Evolutionary conservation across 2,797 vertebrate genomes (phyloP), one percentile per base, ranked within the genome.

Genomic region (Acropternis orthonyx): DNA sequence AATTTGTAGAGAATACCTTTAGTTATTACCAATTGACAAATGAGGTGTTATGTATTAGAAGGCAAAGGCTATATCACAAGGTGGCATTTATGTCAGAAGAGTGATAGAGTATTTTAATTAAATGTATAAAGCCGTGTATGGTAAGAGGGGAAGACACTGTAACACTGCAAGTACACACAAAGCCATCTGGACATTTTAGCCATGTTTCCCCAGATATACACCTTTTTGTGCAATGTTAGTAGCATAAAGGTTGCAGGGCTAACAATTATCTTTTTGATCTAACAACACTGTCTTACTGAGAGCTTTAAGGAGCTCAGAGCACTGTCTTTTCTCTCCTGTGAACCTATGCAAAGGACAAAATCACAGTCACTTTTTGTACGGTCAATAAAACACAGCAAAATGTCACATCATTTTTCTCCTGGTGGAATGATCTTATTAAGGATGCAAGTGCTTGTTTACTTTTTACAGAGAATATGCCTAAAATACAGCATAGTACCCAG

Each of bases 31-130:
- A 66, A 88, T 24, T 85, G 84, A 95, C 65, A 94, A 91, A 95
- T 90, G 39, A 92, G 66, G 82, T 92, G 66, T 39, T 95, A 85
- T 82, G 41, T 62, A 34, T 86, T 73, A 59, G 56, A 93, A 96
- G 68, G n/a, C 55, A 65, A 88, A 94, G 59, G 28, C 56, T 82
- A 6, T n/a, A 61, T 75, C 55, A 89, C 15, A 90, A 48, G 52
- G 34, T 74, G 58, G 34, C 23, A 73, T 81, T 97, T 92, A 81
- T 85, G 55, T 88, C 83, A 95, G 44, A 95, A 69, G 9, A 82
- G 37, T 85, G 92, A 95, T n/a, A 68, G 48, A 80, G 61, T 91
- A 87, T 95, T 97, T 96, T 95, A 97, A 96, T 97, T 95, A 92
- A 89, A 68, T 56, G 28, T 41, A 39, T 91, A 76, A 95, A 89